These are phyloP conservation scores for Pterocles burchelli DNA, from an alignment of 2,113 vertebrate genomes.

Conservation along the genomic window DNA sequence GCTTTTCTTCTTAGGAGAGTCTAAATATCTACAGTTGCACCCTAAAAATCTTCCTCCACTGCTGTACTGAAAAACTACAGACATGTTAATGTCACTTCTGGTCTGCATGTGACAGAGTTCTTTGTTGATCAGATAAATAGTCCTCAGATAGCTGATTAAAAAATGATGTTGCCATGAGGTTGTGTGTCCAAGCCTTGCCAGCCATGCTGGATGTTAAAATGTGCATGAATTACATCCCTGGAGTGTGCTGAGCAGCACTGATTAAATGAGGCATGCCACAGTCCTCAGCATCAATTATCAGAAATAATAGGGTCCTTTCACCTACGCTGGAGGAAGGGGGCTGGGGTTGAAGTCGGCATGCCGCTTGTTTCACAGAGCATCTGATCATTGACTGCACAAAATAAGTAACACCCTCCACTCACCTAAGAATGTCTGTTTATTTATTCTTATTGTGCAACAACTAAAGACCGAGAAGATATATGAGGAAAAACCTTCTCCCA, in stretches of 20 bases:
- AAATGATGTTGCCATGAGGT: background rate
- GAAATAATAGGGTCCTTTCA: constrained; percentile 58
- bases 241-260: constrained; percentile 22
- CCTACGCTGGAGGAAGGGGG: constrained; percentile 36
- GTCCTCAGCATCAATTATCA: constrained; percentile 68
- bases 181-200: constrained; percentile 11
- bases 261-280: constrained; percentile 56
- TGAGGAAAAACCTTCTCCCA: background rate
- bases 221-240: constrained; percentile 30
- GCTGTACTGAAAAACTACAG: background rate
- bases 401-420: background rate
- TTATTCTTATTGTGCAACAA: background rate
- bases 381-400: background rate
- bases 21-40: background rate
- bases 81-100: background rate
- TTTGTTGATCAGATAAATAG: constrained; percentile 56
- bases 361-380: background rate
- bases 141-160: constrained; percentile 59
- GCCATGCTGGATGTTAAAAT: constrained; percentile 35
- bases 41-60: background rate
- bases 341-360: background rate
- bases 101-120: background rate
- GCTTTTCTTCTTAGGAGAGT: background rate
- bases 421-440: background rate
- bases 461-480: background rate